Evolutionary conservation across 2,797 vertebrate species (phyloP).

Genomic region (Neopelma chrysocephalum): DNA sequence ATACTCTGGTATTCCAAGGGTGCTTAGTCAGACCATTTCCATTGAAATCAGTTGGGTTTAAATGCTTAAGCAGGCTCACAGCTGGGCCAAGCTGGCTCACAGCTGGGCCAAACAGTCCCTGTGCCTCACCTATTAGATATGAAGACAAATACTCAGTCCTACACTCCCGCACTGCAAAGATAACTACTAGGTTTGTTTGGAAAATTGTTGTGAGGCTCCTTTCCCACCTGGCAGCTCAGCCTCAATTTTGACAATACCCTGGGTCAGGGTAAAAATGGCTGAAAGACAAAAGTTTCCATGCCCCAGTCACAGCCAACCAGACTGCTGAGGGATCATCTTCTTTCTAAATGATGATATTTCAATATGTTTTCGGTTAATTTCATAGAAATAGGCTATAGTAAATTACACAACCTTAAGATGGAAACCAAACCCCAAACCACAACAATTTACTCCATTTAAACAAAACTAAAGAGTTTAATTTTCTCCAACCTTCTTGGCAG

Average conservation of each 20-base stretch:
- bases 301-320: not conserved
- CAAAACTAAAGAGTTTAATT: not conserved
- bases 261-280: accelerated
- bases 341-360: not conserved
- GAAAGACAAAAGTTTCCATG: not conserved
- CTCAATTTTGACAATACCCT: not conserved
- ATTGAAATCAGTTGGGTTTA: not conserved
- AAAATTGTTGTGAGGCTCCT: not conserved
- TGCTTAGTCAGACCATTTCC: not conserved
- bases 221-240: not conserved
- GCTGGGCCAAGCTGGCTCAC: not conserved
- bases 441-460: slow-evolving; percentile 9
- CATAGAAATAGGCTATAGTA: not conserved
- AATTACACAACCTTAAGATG: not conserved
- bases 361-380: not conserved
- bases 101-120: not conserved
- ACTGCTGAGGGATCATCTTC: not conserved
- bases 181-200: not conserved
- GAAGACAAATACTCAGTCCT: not conserved
- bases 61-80: not conserved
- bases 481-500: not conserved
- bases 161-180: not conserved
- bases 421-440: not conserved
- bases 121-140: not conserved
- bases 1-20: not conserved